Conservation (phyloP, 92 coral and sea anemone species). For the Siderastrea siderea region DNA sequence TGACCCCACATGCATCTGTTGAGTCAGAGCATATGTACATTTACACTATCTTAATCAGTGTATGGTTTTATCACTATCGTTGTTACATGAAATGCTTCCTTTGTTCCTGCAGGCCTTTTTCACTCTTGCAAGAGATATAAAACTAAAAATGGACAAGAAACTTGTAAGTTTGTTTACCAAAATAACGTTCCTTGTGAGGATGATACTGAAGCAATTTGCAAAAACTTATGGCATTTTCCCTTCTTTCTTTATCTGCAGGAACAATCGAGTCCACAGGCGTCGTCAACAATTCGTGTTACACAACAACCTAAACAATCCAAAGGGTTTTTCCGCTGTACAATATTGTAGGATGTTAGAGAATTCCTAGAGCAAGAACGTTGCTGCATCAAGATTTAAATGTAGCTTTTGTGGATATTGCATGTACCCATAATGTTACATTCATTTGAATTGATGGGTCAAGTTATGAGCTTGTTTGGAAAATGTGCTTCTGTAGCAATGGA, state of each 20-base stretch:
- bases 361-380: slow-evolving; percentile 3
- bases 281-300: slow-evolving; percentile 81
- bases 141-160: slow-evolving; percentile 98
- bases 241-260: slow-evolving; percentile 65
- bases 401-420: neutral
- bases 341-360: slow-evolving; percentile 42
- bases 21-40: too few species aligned
- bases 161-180: slow-evolving; percentile 71
- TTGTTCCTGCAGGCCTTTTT: slow-evolving; percentile 83
- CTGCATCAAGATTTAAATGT: neutral
- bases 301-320: slow-evolving; percentile 67
- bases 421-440: neutral
- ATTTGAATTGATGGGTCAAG: slow-evolving; percentile 32
- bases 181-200: too few species aligned
- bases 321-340: slow-evolving; percentile 68
- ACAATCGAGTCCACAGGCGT: slow-evolving; percentile 86
- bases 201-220: too few species aligned
- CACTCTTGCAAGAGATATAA: slow-evolving; percentile 97
- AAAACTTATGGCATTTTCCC: too few species aligned
- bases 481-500: too few species aligned
- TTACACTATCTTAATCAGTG: too few species aligned
- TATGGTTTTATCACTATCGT: too few species aligned
- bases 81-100: neutral
- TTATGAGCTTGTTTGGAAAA: neutral
- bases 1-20: too few species aligned